Base-by-base conservation (phyloP, 2,797 vertebrate genomes). In the Erethizon dorsatum region DNA sequence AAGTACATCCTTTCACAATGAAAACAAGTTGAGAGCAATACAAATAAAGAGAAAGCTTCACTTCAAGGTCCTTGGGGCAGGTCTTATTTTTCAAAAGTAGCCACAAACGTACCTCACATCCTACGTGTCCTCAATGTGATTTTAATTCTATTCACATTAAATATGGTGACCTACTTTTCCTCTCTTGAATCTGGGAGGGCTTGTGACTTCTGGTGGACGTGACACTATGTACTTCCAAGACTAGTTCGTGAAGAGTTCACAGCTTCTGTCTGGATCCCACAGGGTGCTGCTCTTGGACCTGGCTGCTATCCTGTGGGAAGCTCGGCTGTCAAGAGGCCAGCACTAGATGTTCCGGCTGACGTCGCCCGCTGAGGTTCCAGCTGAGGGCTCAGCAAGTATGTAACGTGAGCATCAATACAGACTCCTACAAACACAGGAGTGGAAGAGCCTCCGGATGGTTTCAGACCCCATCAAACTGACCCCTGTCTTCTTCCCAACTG, bases 11-110 rank as follows among this genome's bases (percentile, higher is more conserved):
- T 86, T 69, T 84, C 77, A 96, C 26, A 95, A 83, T 56, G 56
- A 69, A 87, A 90, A n/a, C 37, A 95, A 95, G 71, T 79, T 82
- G 45, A 78, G 33, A 91, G 31, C 47, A 63, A 79, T 85, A 83
- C 67, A 91, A 83, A 91, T n/a, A 85, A 33, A 88, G 24, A 54
- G 18, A 84, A 37, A 85, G 54, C 59, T 83, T 95, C 61, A 31
- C 11, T 73, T 88, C 78, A 91, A 83, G 69, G 10, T 93, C 41
- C 24, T 79, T 52, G 14, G 26, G 10, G 31, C 61, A 56, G 47
- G 7, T 96, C 90, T 88, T 52, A 47, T 50, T 92, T 95, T 90
- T 95, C 88, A 95, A 84, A 96, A 90, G 56, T 63, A 91, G 80
- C 6, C 41, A 33, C 47, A 92, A 54, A 7, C 17, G 31, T 67